Evolutionary conservation across 2,888 invertebrate genomes (phyloP), one percentile per base, ranked within the genome.

Genomic region (Eubasilissa splendida): DNA sequence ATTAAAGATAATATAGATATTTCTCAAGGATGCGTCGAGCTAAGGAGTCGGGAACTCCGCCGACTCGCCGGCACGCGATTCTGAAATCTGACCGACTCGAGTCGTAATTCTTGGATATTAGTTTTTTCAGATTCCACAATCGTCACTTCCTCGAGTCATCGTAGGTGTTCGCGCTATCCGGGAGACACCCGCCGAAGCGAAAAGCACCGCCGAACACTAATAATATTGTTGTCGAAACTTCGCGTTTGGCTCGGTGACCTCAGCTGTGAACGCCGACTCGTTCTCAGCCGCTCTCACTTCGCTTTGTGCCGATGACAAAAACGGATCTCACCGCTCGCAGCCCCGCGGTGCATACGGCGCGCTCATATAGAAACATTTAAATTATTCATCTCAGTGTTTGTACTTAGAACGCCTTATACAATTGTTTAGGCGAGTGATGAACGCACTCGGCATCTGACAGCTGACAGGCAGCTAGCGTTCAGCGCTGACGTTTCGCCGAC

Each of bases 171-270:
- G 14, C 11, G 10, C 54, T 53, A 53, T 71, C 54, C 33, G 53
- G 31, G 11, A 12, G 1, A 56, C 22, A 54, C 42, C 42, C 42
- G 42, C 4, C 42, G 22, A 71, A 31, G 71, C 56, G 10, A 60
- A 74, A 75, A 75, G 50, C 50, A 59, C 52, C 52, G 60, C 75
- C 50, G 22, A 75, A 42, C 42, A 42, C 42, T 42, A 42, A 12
- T 74, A 42, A 12, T 59, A 75, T 75, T 60, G 60, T 52, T n/a
- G 75, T 75, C 59, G 60, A 52, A 75, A 60, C 50, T 60, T 60
- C 50, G 75, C 22, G 75, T 14, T 14, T 52, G 50, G 59, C 50
- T 12, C 11, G 75, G 31, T 75, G 75, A 75, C 75, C 75, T 75
- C 75, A 75, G 54, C 71, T 12, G 42, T 50, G 14, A 68, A 68